A percentile compares a stretch with the other conserved stretches of the same genome.
Conservation (phyloP, 2,797 vertebrate species). For the Coranthus polyacanthus region DNA sequence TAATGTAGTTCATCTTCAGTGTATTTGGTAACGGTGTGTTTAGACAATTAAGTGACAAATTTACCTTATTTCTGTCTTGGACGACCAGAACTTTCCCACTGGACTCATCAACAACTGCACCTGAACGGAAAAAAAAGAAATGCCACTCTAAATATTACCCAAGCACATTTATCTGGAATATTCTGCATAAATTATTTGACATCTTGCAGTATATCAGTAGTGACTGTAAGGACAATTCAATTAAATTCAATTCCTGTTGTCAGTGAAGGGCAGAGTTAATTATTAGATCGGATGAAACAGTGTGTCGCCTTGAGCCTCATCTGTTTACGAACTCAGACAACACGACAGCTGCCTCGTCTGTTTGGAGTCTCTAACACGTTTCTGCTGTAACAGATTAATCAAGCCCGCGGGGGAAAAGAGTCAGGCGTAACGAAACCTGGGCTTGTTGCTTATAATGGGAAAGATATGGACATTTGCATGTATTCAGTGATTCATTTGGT, state of each 20-base stretch:
- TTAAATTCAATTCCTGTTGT: no score
- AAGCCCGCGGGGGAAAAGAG: neutral
- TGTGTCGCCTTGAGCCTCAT: neutral
- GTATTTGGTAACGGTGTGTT: neutral
- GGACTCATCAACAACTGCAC: conserved; percentile 92
- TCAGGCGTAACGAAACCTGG: neutral
- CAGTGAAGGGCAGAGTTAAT: conserved; percentile 3
- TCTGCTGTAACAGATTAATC: neutral
- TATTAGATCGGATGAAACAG: conserved; percentile 25
- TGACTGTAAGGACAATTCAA: neutral
- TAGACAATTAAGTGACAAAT: neutral
- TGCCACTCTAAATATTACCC: neutral
- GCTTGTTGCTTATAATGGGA: neutral
- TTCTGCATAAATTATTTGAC: conserved; percentile 1
- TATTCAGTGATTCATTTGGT: neutral
- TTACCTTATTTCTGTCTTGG: conserved; percentile 95
- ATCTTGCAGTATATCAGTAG: neutral
- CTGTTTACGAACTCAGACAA: neutral
- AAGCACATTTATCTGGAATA: neutral
- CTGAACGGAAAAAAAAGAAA: conserved; percentile 70
- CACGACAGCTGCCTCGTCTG: neutral
- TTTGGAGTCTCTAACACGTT: neutral
- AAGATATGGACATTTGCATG: neutral
- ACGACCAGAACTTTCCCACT: conserved; percentile 92
- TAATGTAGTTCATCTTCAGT: neutral